phyloP scores from a whole-genome alignment of 2,888 invertebrate species.

The Eupithecia dodoneata region DNA sequence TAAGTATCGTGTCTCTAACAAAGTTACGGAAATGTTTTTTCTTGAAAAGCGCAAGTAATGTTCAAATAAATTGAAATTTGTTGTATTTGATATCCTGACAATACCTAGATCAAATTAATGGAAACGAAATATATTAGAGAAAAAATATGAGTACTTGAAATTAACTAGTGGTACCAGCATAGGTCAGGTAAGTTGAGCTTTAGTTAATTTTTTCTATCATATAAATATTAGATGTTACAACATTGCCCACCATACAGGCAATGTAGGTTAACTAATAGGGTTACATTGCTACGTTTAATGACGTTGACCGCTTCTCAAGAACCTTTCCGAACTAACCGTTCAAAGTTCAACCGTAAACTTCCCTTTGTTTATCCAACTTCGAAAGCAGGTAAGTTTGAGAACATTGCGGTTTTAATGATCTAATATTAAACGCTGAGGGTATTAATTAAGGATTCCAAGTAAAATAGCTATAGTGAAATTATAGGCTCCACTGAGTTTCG shows the following conservation, averaged over 20 bases:
- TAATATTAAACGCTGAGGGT: conserved; percentile 81
- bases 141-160: too few species aligned
- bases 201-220: neutral
- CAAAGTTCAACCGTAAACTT: conserved; percentile 78
- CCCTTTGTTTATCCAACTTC: conserved; percentile 80
- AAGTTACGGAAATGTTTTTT: too few species aligned
- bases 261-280: neutral
- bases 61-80: too few species aligned
- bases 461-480: conserved; percentile 73
- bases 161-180: neutral
- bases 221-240: neutral
- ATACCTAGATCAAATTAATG: too few species aligned
- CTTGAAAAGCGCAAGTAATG: too few species aligned
- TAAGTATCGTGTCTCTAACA: neutral
- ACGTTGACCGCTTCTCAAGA: conserved; percentile 5
- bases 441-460: conserved; percentile 80
- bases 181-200: neutral
- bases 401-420: conserved; percentile 84
- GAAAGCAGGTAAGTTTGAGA: conserved; percentile 81
- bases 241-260: neutral
- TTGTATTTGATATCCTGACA: too few species aligned
- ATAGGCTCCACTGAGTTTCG: conserved; percentile 54
- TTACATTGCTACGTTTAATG: neutral
- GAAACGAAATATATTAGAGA: too few species aligned
- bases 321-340: conserved; percentile 59